A percentile compares a stretch with the other conserved stretches of the same genome.
These are phyloP conservation scores for Rhinopithecus roxellana DNA, from an alignment of 2,113 vertebrate species.

Conservation along the genomic window DNA sequence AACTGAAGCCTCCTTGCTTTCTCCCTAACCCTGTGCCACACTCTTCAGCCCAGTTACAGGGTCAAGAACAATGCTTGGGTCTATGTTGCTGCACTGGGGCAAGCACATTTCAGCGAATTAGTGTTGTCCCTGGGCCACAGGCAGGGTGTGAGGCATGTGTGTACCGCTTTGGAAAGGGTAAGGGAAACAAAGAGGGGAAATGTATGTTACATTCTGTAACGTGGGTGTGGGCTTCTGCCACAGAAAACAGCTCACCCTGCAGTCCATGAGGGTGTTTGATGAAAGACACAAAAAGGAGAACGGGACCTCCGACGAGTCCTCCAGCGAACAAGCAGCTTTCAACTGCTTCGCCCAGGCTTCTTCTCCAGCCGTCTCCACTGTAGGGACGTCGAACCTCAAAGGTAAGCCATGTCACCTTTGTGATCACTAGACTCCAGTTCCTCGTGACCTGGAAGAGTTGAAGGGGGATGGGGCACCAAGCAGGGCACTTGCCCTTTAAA, in stretches of 20 bases:
- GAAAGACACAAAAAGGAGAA: constrained; percentile 97
- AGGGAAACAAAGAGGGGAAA: not conserved
- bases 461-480: not conserved
- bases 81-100: not conserved
- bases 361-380: constrained; percentile 90
- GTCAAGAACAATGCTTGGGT: not conserved
- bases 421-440: not conserved
- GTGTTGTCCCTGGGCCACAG: not conserved
- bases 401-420: constrained; percentile 81
- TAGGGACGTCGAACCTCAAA: constrained; percentile 95
- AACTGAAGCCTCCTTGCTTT: not conserved
- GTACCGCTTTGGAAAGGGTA: not conserved
- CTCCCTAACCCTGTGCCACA: not conserved
- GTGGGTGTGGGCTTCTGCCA: not conserved
- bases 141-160: not conserved
- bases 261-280: constrained; percentile 96
- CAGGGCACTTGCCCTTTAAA: not conserved
- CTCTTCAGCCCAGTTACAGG: not conserved
- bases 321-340: constrained; percentile 94
- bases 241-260: constrained; percentile 97
- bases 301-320: constrained; percentile 95
- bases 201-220: not conserved
- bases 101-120: not conserved
- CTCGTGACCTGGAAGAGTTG: not conserved
- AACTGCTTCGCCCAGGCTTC: constrained; percentile 94